Evolutionary conservation across 2,888 invertebrate species (phyloP).

Genomic region (Apodemia duryi): DNA sequence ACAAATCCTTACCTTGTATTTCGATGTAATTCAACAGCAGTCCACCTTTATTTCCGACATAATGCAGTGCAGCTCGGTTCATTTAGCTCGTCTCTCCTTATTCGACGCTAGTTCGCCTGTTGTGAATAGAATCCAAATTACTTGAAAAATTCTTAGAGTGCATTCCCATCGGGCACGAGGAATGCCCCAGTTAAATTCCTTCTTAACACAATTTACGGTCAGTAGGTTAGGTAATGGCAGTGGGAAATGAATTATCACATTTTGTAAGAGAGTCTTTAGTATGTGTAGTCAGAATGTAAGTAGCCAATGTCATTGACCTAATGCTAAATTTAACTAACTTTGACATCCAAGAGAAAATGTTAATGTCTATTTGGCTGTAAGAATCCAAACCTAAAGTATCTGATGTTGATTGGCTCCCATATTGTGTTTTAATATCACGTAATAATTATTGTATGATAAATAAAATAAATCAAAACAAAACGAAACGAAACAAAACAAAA

Average conservation of each 20-base stretch:
- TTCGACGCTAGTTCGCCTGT: slow-evolving; percentile 46
- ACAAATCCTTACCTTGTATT: slow-evolving; percentile 21
- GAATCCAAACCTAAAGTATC: too few species aligned
- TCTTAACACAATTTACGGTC: slow-evolving; percentile 39
- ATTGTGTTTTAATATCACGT: too few species aligned
- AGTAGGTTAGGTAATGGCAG: slow-evolving; percentile 36
- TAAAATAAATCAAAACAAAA: too few species aligned
- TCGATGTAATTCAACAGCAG: slow-evolving; percentile 19
- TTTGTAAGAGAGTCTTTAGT: background rate
- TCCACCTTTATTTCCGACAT: slow-evolving; percentile 32
- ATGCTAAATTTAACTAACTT: background rate
- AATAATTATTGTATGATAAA: too few species aligned
- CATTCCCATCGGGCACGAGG: slow-evolving; percentile 41
- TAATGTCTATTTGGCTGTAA: too few species aligned
- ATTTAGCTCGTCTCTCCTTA: slow-evolving; percentile 51
- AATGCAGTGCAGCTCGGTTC: slow-evolving; percentile 52
- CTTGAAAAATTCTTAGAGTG: slow-evolving; percentile 59
- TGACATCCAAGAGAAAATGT: too few species aligned
- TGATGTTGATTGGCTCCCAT: too few species aligned
- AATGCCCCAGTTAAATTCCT: slow-evolving; percentile 45
- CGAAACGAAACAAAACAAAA: too few species aligned
- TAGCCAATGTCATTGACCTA: background rate
- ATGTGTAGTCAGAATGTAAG: background rate
- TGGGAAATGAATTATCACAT: slow-evolving; percentile 7
- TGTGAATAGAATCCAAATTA: slow-evolving; percentile 73